phyloP scores from a whole-genome alignment of 2,888 invertebrate genomes.

The Graphium colonna region DNA sequence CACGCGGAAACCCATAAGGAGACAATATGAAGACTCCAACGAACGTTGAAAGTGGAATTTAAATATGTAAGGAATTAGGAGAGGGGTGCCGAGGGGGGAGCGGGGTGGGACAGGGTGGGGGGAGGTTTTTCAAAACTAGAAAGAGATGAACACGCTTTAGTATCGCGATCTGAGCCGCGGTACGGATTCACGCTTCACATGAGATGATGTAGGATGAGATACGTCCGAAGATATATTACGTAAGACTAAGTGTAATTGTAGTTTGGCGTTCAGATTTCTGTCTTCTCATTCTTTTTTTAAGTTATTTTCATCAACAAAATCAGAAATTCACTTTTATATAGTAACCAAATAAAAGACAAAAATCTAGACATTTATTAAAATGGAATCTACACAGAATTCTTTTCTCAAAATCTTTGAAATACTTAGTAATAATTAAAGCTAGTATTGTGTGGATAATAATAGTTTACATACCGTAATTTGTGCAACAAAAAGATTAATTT shows the following conservation, averaged over 20 bases:
- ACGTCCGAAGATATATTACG: slow-evolving; percentile 44
- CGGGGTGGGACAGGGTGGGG: slow-evolving; percentile 30
- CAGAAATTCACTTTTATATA: too few species aligned
- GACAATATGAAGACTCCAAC: slow-evolving; percentile 72
- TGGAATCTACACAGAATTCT: too few species aligned
- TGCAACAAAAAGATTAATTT: too few species aligned
- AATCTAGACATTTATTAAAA: too few species aligned
- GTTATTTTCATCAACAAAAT: too few species aligned
- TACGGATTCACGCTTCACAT: slow-evolving; percentile 32
- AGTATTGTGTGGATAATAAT: too few species aligned
- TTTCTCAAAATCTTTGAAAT: too few species aligned
- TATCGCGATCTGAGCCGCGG: slow-evolving; percentile 69
- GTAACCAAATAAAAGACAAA: too few species aligned
- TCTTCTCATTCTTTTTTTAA: background rate
- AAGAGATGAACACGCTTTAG: slow-evolving; percentile 79
- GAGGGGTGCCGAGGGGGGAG: slow-evolving; percentile 39
- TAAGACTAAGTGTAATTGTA: background rate
- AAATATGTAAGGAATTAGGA: slow-evolving; percentile 80
- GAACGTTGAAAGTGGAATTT: slow-evolving; percentile 75
- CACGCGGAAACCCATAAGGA: slow-evolving; percentile 61
- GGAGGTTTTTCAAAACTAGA: slow-evolving; percentile 78
- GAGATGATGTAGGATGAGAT: slow-evolving; percentile 40
- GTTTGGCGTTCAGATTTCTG: background rate
- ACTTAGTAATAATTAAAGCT: too few species aligned
- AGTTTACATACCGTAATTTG: too few species aligned